Base-by-base conservation (phyloP, 2,797 vertebrate species). In the Rhinogobio ventralis region DNA sequence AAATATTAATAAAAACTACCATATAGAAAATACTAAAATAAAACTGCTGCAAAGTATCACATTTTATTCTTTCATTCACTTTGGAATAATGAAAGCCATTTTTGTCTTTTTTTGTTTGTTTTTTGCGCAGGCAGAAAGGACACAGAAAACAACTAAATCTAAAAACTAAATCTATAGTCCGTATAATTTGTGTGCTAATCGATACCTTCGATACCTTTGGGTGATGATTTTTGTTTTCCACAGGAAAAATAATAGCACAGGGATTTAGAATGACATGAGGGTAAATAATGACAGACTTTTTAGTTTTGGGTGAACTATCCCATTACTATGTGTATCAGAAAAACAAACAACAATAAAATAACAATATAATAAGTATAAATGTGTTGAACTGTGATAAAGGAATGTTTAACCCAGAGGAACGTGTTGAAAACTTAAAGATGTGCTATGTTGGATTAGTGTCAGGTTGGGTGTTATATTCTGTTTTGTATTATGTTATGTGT, bases 161-260 rank as follows among this genome's bases (percentile, higher is more conserved):
- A 39, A 39, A 39, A 51, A 49, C 49, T 5, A 51, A 17, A 51
- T 49, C 2, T 11, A 11, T 30, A 30, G 5, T 30, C 71, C 25
- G 30, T 30, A 51, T 51, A 28, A 51, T 73, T 33, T 33, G 17
- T 73, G 45, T 6, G 5, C 28, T 74, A 74, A 33, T 74, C 28
- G 28, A 51, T 20, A 5, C 19, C 72, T 74, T 74, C 28, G 11
- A 45, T n/a, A 45, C 39, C 46, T 74, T 7, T 74, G 28, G 20
- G 28, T 74, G 72, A 19, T 73, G 25, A 53, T 74, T 53, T 51
- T 33, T 53, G 72, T 23, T 74, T 74, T 53, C 46, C 28, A 30
- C 46, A 20, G 25, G 10, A 33, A 53, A 33, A 73, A 73, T 20
- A 13, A 20, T 25, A 73, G 45, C 46, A 30, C 25, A 51, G 46